A percentile compares a stretch with the other conserved stretches of the same genome.
These are phyloP conservation scores for Busseola fusca DNA, from an alignment of 2,888 invertebrate genomes.

Conservation along the genomic window DNA sequence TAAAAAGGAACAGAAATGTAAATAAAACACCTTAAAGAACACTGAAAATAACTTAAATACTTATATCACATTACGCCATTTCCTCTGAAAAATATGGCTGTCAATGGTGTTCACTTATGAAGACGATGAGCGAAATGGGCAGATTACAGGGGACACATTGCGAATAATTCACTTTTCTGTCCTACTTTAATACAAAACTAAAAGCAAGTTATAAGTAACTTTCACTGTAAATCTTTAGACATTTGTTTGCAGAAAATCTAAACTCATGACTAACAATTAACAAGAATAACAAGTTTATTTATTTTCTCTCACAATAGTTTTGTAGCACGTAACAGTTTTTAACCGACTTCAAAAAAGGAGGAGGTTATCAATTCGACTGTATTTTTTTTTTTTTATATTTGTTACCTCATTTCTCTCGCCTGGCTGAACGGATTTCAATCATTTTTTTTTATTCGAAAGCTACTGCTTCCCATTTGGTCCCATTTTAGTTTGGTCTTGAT, in stretches of 20 bases:
- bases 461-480: no score
- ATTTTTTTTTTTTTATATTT: no score
- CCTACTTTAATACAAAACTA: slow-evolving; percentile 31
- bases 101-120: slow-evolving; percentile 48
- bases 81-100: slow-evolving; percentile 29
- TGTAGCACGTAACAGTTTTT: background rate
- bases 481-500: no score
- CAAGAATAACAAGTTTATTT: background rate
- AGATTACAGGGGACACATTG: slow-evolving; percentile 22
- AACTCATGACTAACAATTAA: background rate
- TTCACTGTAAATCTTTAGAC: slow-evolving; percentile 5
- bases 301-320: background rate
- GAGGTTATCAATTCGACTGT: no score
- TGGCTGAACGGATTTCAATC: no score
- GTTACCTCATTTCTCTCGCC: no score
- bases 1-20: slow-evolving; percentile 3
- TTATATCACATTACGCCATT: slow-evolving; percentile 16
- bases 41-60: slow-evolving; percentile 12
- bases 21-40: slow-evolving; percentile 10
- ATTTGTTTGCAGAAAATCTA: background rate
- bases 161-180: slow-evolving; percentile 14
- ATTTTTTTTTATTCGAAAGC: no score
- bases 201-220: slow-evolving; percentile 16
- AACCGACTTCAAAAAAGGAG: background rate
- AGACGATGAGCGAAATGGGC: slow-evolving; percentile 39